phyloP scores from a whole-genome alignment of 2,888 invertebrate species.

The Alloplasta piceator region DNA sequence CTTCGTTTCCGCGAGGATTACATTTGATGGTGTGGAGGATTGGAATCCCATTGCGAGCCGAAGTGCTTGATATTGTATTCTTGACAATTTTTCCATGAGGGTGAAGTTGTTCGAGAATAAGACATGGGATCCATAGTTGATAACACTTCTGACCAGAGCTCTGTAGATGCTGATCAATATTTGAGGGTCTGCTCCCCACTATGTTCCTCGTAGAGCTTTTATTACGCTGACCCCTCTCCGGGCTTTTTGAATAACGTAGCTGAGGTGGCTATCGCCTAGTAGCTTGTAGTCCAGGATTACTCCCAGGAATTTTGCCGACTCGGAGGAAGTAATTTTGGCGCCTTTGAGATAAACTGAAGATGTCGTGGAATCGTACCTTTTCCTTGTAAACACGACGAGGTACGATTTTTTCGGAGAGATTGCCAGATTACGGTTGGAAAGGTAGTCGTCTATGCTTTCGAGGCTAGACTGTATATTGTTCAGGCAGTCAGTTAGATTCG shows the following conservation, averaged over 20 bases:
- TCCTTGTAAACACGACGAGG: constrained; percentile 16
- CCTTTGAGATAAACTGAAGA: not conserved
- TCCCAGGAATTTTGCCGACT: constrained; percentile 3
- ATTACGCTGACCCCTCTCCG: not conserved
- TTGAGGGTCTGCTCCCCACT: constrained; percentile 25
- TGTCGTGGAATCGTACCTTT: not conserved
- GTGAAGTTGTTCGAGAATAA: not conserved
- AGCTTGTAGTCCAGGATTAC: constrained; percentile 13
- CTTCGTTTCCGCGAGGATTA: not conserved
- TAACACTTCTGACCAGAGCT: constrained; percentile 7
- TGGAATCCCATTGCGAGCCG: not conserved
- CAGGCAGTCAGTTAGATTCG: not conserved
- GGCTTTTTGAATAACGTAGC: not conserved
- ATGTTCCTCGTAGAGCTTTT: constrained; percentile 9
- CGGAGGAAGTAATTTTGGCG: not conserved
- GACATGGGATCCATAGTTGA: constrained; percentile 19
- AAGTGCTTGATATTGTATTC: constrained; percentile 21
- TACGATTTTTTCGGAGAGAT: not conserved
- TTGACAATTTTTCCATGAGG: not conserved
- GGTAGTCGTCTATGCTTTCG: not conserved
- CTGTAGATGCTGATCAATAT: constrained; percentile 8
- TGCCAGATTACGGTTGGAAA: not conserved
- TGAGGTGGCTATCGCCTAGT: not conserved
- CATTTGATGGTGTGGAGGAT: not conserved
- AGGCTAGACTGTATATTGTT: not conserved